These are phyloP conservation scores for Puffinus mauretanicus DNA, from an alignment of 2,113 vertebrate species.

Conservation along the genomic window DNA sequence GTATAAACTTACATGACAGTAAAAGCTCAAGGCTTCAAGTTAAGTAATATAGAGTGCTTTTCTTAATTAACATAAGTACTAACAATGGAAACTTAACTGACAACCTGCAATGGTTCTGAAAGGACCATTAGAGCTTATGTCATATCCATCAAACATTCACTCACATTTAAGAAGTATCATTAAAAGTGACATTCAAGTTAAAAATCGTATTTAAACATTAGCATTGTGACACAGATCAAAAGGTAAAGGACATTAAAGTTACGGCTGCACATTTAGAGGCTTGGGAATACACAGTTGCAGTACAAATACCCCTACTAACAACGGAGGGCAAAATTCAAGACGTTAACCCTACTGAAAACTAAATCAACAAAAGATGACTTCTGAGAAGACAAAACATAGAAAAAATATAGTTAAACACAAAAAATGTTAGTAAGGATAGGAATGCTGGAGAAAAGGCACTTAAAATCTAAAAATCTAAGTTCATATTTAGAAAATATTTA, in stretches of 20 bases:
- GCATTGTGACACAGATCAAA: background rate
- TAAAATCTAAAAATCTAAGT: background rate
- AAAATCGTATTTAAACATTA: background rate
- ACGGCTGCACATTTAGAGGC: background rate
- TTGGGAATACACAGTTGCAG: background rate
- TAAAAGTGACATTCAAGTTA: slow-evolving; percentile 15
- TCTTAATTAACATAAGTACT: slow-evolving; percentile 21
- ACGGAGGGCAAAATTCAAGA: background rate
- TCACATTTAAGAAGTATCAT: background rate
- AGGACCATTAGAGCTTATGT: slow-evolving; percentile 13
- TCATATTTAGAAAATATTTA: background rate
- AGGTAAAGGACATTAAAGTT: background rate
- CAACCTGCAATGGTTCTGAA: background rate
- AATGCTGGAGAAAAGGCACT: background rate
- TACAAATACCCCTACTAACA: background rate
- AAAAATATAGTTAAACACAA: background rate
- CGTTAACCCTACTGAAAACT: background rate
- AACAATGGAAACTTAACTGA: slow-evolving; percentile 42
- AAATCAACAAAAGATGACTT: background rate
- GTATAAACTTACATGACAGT: slow-evolving; percentile 13
- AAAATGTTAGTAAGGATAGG: background rate
- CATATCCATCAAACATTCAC: background rate
- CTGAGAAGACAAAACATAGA: background rate
- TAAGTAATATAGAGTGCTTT: background rate
- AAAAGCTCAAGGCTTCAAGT: slow-evolving; percentile 35